Conservation (phyloP, 2,888 invertebrate genomes). For the Odontothrips loti region DNA sequence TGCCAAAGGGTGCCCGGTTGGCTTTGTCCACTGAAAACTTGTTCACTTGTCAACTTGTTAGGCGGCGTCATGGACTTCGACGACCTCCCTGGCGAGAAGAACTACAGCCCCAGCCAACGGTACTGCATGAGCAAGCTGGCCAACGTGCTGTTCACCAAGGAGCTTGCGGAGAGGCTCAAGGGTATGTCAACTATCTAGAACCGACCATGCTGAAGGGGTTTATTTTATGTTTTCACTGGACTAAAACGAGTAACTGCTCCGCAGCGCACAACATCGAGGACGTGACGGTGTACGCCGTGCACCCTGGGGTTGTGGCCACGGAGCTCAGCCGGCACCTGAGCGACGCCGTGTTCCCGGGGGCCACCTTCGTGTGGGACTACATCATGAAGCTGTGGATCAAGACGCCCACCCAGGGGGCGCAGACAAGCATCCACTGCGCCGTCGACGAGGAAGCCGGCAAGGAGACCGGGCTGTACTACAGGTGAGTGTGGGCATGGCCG, state of each 20-base stretch:
- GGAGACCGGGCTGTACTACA: constrained; percentile 59
- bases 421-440: constrained; percentile 67
- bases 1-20: no score
- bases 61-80: constrained; percentile 29
- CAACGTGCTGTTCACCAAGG: constrained; percentile 31
- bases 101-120: constrained; percentile 23
- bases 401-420: constrained; percentile 61
- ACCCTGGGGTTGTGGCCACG: constrained; percentile 68
- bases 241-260: not conserved
- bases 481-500: constrained; percentile 44
- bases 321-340: constrained; percentile 63
- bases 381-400: constrained; percentile 45
- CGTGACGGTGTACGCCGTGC: constrained; percentile 62
- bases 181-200: constrained; percentile 14
- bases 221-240: no score
- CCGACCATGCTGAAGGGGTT: no score
- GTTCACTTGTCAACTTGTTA: not conserved
- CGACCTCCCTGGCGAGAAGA: constrained; percentile 28
- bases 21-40: not conserved
- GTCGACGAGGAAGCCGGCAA: constrained; percentile 59
- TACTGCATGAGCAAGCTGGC: constrained; percentile 31
- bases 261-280: constrained; percentile 41
- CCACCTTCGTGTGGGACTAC: constrained; percentile 47
- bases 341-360: constrained; percentile 49
- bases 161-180: constrained; percentile 30